phyloP scores from a whole-genome alignment of 1,140 invertebrate species.

The Cydia fagiglandana region DNA sequence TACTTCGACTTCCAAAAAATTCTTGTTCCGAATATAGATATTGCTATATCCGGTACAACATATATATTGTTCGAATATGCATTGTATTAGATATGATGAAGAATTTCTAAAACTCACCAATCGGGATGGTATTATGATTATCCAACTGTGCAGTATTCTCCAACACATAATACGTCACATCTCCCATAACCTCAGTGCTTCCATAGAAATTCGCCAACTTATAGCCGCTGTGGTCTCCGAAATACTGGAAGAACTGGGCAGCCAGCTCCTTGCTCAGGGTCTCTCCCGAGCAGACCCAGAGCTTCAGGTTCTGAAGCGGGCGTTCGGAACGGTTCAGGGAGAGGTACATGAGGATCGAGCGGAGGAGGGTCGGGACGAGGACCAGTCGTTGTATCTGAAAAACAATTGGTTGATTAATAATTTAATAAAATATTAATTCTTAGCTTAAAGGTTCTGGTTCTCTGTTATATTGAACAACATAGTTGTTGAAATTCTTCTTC shows the following conservation, averaged over 20 bases:
- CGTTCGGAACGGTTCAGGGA: slow-evolving; percentile 73
- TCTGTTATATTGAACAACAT: no score
- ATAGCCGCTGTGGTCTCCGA: slow-evolving; percentile 80
- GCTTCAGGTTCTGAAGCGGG: slow-evolving; percentile 81
- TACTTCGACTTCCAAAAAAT: not conserved
- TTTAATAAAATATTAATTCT: no score
- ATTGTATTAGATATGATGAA: no score
- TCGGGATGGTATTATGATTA: slow-evolving; percentile 85
- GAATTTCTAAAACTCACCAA: slow-evolving; percentile 81
- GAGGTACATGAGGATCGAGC: slow-evolving; percentile 87
- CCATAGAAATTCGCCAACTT: slow-evolving; percentile 92
- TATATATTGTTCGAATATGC: no score
- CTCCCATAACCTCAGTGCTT: slow-evolving; percentile 86
- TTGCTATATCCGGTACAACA: no score
- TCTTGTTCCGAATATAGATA: no score
- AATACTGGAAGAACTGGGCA: slow-evolving; percentile 86
- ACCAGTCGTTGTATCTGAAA: slow-evolving; percentile 86
- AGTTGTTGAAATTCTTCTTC: no score
- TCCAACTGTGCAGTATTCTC: slow-evolving; percentile 81
- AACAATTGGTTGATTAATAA: not conserved
- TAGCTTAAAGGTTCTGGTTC: no score
- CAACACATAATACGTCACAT: slow-evolving; percentile 71
- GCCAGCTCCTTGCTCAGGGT: slow-evolving; percentile 83
- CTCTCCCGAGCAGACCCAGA: slow-evolving; percentile 93
- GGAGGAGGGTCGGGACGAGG: slow-evolving; percentile 89